Evolutionary conservation across 2,113 vertebrate species (phyloP), one percentile per base, ranked within the genome.

Genomic region (Ciconia stormi): DNA sequence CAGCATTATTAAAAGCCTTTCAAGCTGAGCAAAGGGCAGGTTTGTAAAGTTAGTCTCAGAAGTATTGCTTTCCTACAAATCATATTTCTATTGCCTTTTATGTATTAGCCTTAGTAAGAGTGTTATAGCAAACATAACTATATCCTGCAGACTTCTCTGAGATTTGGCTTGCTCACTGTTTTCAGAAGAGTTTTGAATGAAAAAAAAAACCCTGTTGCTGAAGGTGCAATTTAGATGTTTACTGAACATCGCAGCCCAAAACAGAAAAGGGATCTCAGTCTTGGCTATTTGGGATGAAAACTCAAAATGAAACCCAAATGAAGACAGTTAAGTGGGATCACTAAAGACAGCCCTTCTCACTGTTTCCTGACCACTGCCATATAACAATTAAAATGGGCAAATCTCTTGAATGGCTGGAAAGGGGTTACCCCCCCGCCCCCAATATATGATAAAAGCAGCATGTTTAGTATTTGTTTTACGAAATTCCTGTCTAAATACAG

Each of bases 1-100:
- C 36, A 67, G 59, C 13, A 1, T 78, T 96, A 95, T 88, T 87
- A 82, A 94, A 93, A 95, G 69, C 63, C 59, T 92, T 66, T 87
- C 38, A 66, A 77, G 42, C 36, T 30, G 59, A 72, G 82, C 46
- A 77, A 66, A 88, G 55, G 74, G 69, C 42, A 7, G 13, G 40
- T 34, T 65, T 71, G 47, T 8, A 8, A 65, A 71, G 47, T 79
- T 7, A 40, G 73, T 63, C 61, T 58, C 26, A 36, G 78, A 93
- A 74, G 32, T 8, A 26, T 15, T 87, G 76, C 23, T 27, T 1
- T 52, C 58, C 55, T 32, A 4, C 38, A 59, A 30, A 12, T 7
- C 0, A 1, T 50, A 44, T 23, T 79, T 61, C 79, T 81, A 14
- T 56, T 92, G 80, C 40, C 21, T 52, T 93, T 19, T 42, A 10